These are phyloP conservation scores for Karalla daura DNA, from an alignment of 2,797 vertebrate genomes.

Conservation along the genomic window DNA sequence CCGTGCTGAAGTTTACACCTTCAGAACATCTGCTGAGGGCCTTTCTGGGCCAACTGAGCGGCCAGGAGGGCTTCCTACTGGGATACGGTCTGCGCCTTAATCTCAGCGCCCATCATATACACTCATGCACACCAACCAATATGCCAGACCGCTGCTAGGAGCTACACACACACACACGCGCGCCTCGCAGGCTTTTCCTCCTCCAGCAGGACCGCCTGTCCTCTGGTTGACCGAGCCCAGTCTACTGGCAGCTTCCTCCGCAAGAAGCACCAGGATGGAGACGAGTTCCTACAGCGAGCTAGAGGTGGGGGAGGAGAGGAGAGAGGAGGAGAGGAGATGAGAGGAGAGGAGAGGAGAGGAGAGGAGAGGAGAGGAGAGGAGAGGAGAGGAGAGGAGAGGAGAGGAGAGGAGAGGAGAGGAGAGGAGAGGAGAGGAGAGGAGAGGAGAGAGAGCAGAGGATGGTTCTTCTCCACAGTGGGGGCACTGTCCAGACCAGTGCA, in stretches of 20 bases:
- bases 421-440: no score
- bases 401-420: no score
- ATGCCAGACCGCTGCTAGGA: conserved; percentile 24
- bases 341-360: no score
- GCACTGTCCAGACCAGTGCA: conserved; percentile 24
- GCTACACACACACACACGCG: conserved; percentile 5
- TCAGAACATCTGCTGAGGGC: conserved; percentile 82
- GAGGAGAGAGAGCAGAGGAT: conserved; percentile 35
- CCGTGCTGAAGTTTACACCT: conserved; percentile 83
- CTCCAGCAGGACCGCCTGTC: conserved; percentile 61
- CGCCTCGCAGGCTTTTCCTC: conserved; percentile 51
- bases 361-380: no score
- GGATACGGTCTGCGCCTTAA: conserved; percentile 63
- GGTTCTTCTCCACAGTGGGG: conserved; percentile 24
- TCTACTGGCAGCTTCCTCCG: conserved; percentile 56
- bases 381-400: no score
- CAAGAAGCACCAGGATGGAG: conserved; percentile 32
- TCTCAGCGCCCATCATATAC: conserved; percentile 38
- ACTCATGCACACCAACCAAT: conserved; percentile 25
- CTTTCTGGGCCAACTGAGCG: conserved; percentile 69
- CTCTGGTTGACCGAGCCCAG: conserved; percentile 68
- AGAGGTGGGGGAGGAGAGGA: conserved; percentile 25
- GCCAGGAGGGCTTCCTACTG: conserved; percentile 58
- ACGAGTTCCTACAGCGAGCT: conserved; percentile 64
- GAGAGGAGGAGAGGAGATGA: no score